phyloP scores from a whole-genome alignment of 2,888 invertebrate species.

The Eumerus sabulonum region DNA sequence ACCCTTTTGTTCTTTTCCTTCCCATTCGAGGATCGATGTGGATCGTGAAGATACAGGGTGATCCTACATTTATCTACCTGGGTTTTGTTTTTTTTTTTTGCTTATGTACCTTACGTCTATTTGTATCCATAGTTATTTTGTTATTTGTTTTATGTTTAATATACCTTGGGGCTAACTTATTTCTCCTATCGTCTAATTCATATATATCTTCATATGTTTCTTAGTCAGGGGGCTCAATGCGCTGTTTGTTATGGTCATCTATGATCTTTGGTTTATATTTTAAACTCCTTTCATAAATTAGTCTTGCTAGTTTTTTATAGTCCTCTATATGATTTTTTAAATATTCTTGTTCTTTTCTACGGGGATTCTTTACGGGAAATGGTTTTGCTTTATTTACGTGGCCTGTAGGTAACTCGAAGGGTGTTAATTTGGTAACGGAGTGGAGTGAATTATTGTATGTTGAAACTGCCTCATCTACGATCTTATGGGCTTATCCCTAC shows the following conservation, averaged over 20 bases:
- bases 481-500: conserved; percentile 31
- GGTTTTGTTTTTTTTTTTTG: conserved; percentile 9
- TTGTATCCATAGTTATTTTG: conserved; percentile 14
- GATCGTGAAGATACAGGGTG: too few relatives aligned
- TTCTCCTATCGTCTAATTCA: conserved; percentile 32
- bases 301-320: conserved; percentile 3
- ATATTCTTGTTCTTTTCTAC: conserved; percentile 19
- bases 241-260: conserved; percentile 1
- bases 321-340: conserved; percentile 4
- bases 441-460: conserved; percentile 23
- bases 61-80: too few relatives aligned
- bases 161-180: too few relatives aligned
- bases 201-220: conserved; percentile 9
- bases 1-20: too few relatives aligned
- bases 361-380: conserved; percentile 23
- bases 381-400: not conserved
- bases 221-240: conserved; percentile 13
- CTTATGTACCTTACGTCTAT: too few relatives aligned
- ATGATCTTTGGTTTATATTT: conserved; percentile 6
- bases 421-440: conserved; percentile 39
- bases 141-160: conserved; percentile 4
- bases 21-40: too few relatives aligned
- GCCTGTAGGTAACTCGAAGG: too few relatives aligned
- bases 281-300: too few relatives aligned
- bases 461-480: conserved; percentile 44